phyloP scores from a whole-genome alignment of 2,113 vertebrate genomes.

The Corythoichthys intestinalis region DNA sequence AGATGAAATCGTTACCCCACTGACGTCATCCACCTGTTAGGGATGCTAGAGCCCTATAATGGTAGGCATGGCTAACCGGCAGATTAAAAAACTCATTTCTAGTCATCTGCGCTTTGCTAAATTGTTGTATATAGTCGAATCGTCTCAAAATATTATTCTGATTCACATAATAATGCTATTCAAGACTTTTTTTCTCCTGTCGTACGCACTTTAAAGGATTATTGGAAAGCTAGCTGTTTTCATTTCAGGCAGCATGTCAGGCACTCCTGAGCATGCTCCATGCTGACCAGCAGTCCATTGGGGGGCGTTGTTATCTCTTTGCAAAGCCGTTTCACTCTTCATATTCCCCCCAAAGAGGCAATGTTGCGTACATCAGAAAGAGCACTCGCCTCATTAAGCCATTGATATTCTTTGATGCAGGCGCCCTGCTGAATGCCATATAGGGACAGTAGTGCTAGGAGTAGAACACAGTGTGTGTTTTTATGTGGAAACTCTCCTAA shows the following conservation, averaged over 20 bases:
- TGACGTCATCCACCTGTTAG: too few relatives aligned
- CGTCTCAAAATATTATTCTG: too few relatives aligned
- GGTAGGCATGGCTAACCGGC: too few relatives aligned
- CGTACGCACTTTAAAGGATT: background rate
- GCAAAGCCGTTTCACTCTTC: slow-evolving; percentile 59
- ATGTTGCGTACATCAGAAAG: slow-evolving; percentile 72
- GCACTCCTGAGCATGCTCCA: slow-evolving; percentile 62
- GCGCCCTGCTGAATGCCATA: slow-evolving; percentile 64
- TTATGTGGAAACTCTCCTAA: slow-evolving; percentile 57
- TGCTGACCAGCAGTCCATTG: slow-evolving; percentile 60
- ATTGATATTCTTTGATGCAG: slow-evolving; percentile 70
- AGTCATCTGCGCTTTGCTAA: too few relatives aligned
- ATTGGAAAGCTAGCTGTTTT: slow-evolving; percentile 39
- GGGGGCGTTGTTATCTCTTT: slow-evolving; percentile 70
- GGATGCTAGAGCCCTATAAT: too few relatives aligned
- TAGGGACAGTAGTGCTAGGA: slow-evolving; percentile 53
- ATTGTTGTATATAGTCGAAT: too few relatives aligned
- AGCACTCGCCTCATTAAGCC: slow-evolving; percentile 72
- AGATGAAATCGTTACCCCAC: too few relatives aligned
- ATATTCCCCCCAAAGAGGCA: slow-evolving; percentile 68
- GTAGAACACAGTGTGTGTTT: slow-evolving; percentile 62
- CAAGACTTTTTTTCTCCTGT: too few relatives aligned
- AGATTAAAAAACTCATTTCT: too few relatives aligned
- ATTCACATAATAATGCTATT: too few relatives aligned
- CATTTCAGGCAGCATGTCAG: slow-evolving; percentile 50